Conservation (phyloP, 2,113 vertebrate genomes). For the Heterocephalus glaber region DNA sequence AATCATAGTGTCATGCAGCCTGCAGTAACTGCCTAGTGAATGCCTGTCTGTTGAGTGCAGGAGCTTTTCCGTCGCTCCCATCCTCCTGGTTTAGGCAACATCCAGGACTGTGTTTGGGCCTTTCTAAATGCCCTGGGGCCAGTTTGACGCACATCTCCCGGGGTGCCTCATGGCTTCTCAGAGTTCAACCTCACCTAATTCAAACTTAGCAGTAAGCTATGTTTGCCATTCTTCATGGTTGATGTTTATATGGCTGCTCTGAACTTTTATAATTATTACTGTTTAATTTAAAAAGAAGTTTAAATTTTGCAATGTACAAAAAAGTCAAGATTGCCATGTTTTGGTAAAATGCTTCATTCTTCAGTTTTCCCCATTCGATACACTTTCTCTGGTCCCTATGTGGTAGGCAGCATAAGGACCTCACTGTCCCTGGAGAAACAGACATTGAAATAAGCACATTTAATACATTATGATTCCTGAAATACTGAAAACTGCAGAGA, state of each 20-base stretch:
- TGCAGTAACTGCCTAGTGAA: neutral
- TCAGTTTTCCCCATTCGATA: neutral
- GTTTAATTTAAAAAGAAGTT: neutral
- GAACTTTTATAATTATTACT: neutral
- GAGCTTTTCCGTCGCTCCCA: neutral
- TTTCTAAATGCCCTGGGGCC: neutral
- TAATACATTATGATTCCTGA: neutral
- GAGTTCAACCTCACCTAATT: neutral
- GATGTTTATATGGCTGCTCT: neutral
- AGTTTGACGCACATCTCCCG: neutral
- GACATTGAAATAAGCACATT: neutral
- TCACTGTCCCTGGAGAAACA: neutral
- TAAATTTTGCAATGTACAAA: neutral
- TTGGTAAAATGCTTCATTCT: neutral
- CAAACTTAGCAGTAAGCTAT: neutral
- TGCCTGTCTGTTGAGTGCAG: neutral
- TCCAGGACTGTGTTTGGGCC: neutral
- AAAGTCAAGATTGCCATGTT: neutral
- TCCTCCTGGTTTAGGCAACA: neutral
- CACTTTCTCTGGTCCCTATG: neutral
- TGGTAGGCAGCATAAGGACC: neutral
- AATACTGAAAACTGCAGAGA: neutral
- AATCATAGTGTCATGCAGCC: neutral
- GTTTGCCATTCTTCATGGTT: neutral
- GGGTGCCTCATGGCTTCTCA: neutral